Percentiles rank a stretch among this genome's conserved stretches.
phyloP scores from a whole-genome alignment of 2,113 vertebrate genomes.

The Podarcis raffonei region DNA sequence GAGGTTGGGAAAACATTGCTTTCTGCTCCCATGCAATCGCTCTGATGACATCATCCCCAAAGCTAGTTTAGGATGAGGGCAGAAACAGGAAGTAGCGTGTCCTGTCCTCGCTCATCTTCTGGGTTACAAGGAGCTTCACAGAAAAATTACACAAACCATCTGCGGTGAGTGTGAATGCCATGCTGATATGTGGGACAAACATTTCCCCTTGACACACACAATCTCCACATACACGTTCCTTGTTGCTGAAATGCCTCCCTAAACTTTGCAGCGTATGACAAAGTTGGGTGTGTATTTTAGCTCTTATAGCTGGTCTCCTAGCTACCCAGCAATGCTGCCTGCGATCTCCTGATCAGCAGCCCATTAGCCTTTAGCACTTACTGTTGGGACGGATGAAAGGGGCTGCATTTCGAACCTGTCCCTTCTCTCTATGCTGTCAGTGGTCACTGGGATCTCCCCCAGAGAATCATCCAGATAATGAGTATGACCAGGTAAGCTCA shows the following conservation, averaged over 20 bases:
- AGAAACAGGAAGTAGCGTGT: background rate
- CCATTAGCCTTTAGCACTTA: background rate
- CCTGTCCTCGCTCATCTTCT: background rate
- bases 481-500: background rate
- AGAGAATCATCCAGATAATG: background rate
- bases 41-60: too few species aligned
- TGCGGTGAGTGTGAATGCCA: too few species aligned
- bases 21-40: background rate
- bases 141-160: background rate
- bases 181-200: background rate
- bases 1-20: background rate
- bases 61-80: background rate
- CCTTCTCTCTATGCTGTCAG: background rate
- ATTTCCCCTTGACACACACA: too few species aligned
- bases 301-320: background rate
- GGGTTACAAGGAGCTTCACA: background rate
- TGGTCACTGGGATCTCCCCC: constrained; percentile 2
- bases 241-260: background rate
- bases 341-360: background rate
- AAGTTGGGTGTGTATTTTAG: too few species aligned
- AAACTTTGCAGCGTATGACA: background rate
- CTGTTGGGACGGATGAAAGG: background rate
- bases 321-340: background rate
- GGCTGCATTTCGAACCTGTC: background rate
- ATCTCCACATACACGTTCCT: background rate